Base-by-base conservation (phyloP, 1,140 invertebrate genomes). In the Drusus annulatus region DNA sequence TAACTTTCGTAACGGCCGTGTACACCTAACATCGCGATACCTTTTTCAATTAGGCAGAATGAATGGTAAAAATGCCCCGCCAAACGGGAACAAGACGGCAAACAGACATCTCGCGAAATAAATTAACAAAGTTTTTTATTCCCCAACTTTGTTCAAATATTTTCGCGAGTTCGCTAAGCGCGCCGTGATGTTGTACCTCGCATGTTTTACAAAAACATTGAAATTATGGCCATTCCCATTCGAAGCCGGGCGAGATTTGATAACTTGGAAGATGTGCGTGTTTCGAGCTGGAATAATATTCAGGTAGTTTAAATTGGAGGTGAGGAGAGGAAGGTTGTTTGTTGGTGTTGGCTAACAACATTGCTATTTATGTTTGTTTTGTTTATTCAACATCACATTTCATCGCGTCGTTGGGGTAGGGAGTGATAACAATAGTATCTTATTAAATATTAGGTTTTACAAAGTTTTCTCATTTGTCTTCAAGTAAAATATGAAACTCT, bases 41-140 rank as follows among this genome's bases (percentile, higher is more conserved):
- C 62, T 71, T 52, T 28, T 71, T 71, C 68, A 71, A 71, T 71
- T 71, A 71, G 36, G 36, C 36, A 45, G 51, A 71, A 71, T n/a
- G 68, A 71, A 71, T 51, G 36, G 50, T 21, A 71, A 71, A 52
- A 52, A 71, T 13, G 51, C 63, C 17, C 15, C 50, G n/a, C 45
- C 17, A 7, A 23, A 52, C 0, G 45, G 36, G 68, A 45, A 45
- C 19, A 23, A 21, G 13, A 13, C 19, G 50, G 45, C 17, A 19
- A 15, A 25, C 19, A 52, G 50, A 50, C 68, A 19, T 71, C 45
- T 45, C 68, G 15, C 68, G 51, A 71, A 69, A 71, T 71, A 71
- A 71, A 71, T 71, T 45, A 71, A 71, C 52, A 71, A 71, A 71
- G 68, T 71, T 71, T 71, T 69, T 71, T 71, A 52, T 52, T 71